These are phyloP conservation scores for Nicator chloris DNA, from an alignment of 2,113 vertebrate genomes.

Conservation along the genomic window DNA sequence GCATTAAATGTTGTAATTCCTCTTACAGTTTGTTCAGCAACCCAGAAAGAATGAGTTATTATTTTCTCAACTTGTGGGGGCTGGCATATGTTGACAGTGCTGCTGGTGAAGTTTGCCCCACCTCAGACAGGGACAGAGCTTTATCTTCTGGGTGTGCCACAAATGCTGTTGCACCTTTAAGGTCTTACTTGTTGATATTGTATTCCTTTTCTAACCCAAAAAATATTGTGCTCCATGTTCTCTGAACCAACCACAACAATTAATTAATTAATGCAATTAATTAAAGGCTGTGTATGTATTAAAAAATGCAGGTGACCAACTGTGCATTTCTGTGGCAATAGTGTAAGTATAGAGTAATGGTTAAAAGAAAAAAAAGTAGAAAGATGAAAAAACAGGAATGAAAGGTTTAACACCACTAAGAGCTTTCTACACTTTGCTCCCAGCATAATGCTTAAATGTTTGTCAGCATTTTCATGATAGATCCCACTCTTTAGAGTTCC, in stretches of 20 bases:
- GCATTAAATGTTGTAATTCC: background rate
- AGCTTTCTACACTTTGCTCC: background rate
- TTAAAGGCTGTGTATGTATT: background rate
- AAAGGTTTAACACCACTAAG: background rate
- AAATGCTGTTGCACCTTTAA: background rate
- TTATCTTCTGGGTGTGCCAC: background rate
- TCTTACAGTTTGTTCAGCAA: background rate
- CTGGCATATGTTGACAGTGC: background rate
- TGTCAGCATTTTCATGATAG: background rate
- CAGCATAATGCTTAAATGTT: background rate
- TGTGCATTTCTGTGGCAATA: background rate
- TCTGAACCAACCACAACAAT: background rate
- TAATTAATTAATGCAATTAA: background rate
- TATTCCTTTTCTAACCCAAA: background rate
- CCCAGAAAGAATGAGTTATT: background rate
- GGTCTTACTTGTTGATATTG: background rate
- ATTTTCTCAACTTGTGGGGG: background rate
- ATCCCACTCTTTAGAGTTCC: background rate
- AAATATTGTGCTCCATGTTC: background rate
- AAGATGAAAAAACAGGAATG: background rate
- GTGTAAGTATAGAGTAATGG: background rate
- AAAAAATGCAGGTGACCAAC: background rate
- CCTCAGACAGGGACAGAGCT: background rate
- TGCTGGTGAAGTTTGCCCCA: background rate
- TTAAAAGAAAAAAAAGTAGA: background rate